These are phyloP conservation scores for Trichogramma pretiosum DNA, from an alignment of 1,140 invertebrate genomes.

Conservation along the genomic window DNA sequence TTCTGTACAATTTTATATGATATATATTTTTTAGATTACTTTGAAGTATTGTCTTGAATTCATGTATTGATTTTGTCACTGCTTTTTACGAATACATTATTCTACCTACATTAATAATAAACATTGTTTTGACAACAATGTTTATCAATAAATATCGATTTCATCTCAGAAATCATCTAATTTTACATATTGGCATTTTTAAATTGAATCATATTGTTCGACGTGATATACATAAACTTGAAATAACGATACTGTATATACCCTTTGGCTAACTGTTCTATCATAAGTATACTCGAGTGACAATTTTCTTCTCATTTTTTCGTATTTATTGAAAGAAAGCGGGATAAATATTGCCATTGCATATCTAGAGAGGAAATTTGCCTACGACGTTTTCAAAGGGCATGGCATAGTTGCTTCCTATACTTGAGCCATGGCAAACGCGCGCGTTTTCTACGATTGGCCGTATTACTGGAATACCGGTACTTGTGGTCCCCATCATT, in stretches of 20 bases:
- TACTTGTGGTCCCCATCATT: background rate
- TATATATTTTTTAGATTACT: background rate
- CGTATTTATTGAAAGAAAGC: background rate
- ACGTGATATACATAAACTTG: background rate
- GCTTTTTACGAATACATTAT: too few relatives aligned
- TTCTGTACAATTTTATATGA: background rate
- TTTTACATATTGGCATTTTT: too few relatives aligned
- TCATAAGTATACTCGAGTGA: background rate
- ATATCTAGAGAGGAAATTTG: too few relatives aligned
- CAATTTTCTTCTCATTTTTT: background rate
- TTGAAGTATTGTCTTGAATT: too few relatives aligned
- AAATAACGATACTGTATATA: background rate
- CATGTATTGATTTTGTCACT: too few relatives aligned
- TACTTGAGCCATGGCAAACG: constrained; percentile 9
- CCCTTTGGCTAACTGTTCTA: background rate
- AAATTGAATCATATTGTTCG: background rate
- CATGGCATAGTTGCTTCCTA: constrained; percentile 8
- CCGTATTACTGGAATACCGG: background rate
- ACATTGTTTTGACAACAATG: too few relatives aligned
- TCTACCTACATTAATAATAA: too few relatives aligned
- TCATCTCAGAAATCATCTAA: too few relatives aligned
- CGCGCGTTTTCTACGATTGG: background rate
- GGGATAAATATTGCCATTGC: background rate
- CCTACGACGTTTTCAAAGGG: constrained; percentile 5
- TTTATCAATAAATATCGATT: too few relatives aligned